Evolutionary conservation across 2,888 invertebrate species (phyloP), one percentile per base, ranked within the genome.

Genomic region (Leptopilina myrica): DNA sequence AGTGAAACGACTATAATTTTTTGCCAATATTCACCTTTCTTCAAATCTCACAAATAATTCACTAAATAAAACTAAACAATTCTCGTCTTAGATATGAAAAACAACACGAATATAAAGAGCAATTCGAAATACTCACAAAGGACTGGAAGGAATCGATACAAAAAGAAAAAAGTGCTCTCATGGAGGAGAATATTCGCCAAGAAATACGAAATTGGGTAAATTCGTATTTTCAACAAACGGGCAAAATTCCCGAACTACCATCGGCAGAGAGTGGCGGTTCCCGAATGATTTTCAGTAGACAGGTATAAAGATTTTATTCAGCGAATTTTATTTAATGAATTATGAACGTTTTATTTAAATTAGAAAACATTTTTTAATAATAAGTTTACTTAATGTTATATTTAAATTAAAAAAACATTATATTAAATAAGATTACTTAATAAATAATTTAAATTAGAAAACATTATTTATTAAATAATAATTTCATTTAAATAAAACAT

Each of bases 221-320:
- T 84, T 96, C 96, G 85, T 97, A 96, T 89, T 96, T 96, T 91
- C 94, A 95, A 62, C 95, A 95, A 86, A 96, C 96, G 6, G 97
- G 96, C 43, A 96, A 96, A 88, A 95, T 98, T 87, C 98, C 99
- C 0, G 98, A 98, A 85, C 95, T 97, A 87, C 98, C 98, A 0
- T 95, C 97, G 3, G 97, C 96, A 83, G 98, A 98, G 88, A 95
- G 96, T 85, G 98, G 98, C 8, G 98, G 98, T 0, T 98, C 98
- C 0, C 93, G 96, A 85, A 93, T 96, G 81, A 95, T 98, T 92
- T 95, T 98, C 84, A 96, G 96, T 86, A 93, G 96, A 86, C 96
- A 96, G 92, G 96, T 90, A 81, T 78, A 40, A 64, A 33, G 33
- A 20, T 20, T 20, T 20, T 20, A 20, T 20, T 20, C 20, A 20